Percentiles rank a stretch among this genome's conserved stretches.
Evolutionary conservation across 1,140 invertebrate genomes (phyloP).

Genomic region (Copidosoma floridanum): DNA sequence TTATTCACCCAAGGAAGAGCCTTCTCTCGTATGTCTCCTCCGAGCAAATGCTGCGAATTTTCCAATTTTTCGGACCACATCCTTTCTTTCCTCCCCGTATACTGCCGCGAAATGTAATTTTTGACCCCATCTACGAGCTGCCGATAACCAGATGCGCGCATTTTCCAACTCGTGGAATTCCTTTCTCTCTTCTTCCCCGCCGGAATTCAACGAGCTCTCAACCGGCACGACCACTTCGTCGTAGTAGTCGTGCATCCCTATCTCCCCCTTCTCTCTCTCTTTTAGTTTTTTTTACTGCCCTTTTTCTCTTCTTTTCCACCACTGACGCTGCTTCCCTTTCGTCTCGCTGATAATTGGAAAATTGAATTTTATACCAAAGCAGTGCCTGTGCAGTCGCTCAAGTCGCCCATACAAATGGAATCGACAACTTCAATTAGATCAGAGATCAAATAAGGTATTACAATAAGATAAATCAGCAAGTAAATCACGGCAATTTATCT

Average conservation of each 20-base stretch:
- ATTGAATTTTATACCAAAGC: conserved; percentile 4
- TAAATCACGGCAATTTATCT: no score
- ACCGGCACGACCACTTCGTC: no score
- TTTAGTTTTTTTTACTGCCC: background rate
- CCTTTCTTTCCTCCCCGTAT: conserved; percentile 6
- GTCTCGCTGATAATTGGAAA: conserved; percentile 20
- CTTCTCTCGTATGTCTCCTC: no score
- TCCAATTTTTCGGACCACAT: background rate
- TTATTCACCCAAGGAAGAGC: no score
- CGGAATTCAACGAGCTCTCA: conserved; percentile 11
- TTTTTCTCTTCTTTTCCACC: no score
- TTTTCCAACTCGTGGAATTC: conserved; percentile 11
- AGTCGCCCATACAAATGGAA: background rate
- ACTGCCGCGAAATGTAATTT: conserved; percentile 18
- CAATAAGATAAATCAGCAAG: no score
- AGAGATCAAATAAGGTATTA: background rate
- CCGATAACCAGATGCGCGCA: conserved; percentile 14
- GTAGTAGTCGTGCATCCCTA: no score
- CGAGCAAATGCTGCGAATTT: conserved; percentile 1
- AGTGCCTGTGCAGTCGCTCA: background rate
- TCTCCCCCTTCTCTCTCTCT: background rate
- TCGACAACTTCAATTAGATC: conserved; percentile 10
- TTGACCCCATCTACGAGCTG: conserved; percentile 17
- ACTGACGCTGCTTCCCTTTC: conserved; percentile 7
- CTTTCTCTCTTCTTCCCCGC: background rate